phyloP scores from a whole-genome alignment of 2,888 invertebrate species.

The Eupithecia subfuscata region DNA sequence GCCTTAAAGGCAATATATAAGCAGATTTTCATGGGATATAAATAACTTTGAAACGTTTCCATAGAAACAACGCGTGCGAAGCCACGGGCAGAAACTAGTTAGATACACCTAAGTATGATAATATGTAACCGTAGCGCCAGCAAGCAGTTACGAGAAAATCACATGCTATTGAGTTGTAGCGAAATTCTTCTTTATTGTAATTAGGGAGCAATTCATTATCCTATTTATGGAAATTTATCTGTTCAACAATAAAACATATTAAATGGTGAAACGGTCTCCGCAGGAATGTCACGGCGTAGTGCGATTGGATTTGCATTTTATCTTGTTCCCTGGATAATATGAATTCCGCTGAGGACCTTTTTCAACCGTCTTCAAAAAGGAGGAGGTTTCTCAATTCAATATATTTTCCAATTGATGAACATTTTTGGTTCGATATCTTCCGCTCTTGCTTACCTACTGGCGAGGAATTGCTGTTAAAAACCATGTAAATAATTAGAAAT shows the following conservation, averaged over 20 bases:
- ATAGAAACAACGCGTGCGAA: too few species aligned
- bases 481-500: too few species aligned
- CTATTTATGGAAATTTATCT: background rate
- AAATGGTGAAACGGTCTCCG: background rate
- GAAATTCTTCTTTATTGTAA: background rate
- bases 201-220: background rate
- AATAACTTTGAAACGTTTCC: too few species aligned
- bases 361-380: background rate
- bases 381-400: background rate
- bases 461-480: too few species aligned
- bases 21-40: too few species aligned
- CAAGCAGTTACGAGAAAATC: background rate
- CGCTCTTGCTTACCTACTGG: too few species aligned
- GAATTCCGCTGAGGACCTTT: conserved; percentile 3
- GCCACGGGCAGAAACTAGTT: too few species aligned
- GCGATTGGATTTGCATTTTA: background rate
- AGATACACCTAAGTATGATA: too few species aligned
- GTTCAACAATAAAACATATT: background rate
- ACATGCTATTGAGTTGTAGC: background rate
- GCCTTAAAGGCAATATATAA: too few species aligned
- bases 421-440: too few species aligned
- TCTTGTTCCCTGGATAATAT: background rate
- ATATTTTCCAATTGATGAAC: too few species aligned
- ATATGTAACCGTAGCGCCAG: too few species aligned
- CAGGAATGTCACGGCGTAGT: background rate